Evolutionary conservation across 1,140 invertebrate species (phyloP).

Genomic region (Drosophila trapezifrons): DNA sequence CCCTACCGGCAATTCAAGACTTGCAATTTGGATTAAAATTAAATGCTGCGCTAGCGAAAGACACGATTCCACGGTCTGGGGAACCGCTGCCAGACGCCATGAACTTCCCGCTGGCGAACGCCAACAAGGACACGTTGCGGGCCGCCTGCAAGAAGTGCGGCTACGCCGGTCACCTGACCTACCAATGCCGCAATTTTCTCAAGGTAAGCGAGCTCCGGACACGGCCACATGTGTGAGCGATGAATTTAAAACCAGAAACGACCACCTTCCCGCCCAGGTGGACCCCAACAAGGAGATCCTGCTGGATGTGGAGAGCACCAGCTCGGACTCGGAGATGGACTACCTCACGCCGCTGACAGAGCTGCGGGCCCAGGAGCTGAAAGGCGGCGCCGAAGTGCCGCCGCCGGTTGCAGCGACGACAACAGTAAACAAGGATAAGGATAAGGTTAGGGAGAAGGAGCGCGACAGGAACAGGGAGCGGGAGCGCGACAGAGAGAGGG

Average conservation of each 20-base stretch:
- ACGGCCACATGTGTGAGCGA: constrained; percentile 3
- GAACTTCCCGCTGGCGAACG: constrained; percentile 84
- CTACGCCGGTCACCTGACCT: constrained; percentile 97
- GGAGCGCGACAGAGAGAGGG: constrained; percentile 21
- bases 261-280: constrained; percentile 84
- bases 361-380: constrained; percentile 90
- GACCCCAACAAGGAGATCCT: constrained; percentile 95
- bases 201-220: constrained; percentile 87
- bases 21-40: constrained; percentile 9
- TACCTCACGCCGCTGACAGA: constrained; percentile 92
- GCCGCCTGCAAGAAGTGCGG: constrained; percentile 97
- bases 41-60: constrained; percentile 19
- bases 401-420: constrained; percentile 42
- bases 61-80: not conserved
- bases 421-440: constrained; percentile 3
- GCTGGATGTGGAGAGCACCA: constrained; percentile 97
- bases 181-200: constrained; percentile 97
- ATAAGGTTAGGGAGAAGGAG: constrained; percentile 3
- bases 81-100: constrained; percentile 49
- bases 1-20: constrained; percentile 17
- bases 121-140: constrained; percentile 89
- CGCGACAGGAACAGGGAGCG: not conserved
- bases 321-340: constrained; percentile 93
- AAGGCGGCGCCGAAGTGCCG: constrained; percentile 85
- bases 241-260: not conserved